Percentiles rank a stretch among this genome's conserved stretches.
Conservation (phyloP, 64 coral and sea anemone species). For the Platygyra sinensis region DNA sequence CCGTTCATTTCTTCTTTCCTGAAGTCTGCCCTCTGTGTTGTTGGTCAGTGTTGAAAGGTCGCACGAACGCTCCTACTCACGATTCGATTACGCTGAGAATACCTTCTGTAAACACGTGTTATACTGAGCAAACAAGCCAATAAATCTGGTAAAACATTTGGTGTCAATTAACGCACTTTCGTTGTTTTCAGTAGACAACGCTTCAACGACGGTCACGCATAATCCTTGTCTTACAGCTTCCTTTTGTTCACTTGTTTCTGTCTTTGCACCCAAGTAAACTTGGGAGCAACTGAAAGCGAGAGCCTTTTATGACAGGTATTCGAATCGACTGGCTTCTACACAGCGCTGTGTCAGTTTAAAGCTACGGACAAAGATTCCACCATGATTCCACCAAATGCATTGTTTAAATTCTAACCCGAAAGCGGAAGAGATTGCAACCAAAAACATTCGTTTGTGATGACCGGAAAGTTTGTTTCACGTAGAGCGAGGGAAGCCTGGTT, state of each 20-base stretch:
- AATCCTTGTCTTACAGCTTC: no score
- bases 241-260: no score
- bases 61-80: background rate
- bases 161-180: background rate
- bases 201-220: background rate
- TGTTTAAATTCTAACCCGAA: slow-evolving; percentile 13
- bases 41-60: background rate
- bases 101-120: background rate
- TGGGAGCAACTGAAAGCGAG: no score
- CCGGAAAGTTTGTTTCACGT: slow-evolving; percentile 26
- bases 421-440: background rate
- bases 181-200: background rate
- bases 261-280: no score
- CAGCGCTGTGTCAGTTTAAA: background rate
- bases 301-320: no score
- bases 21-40: no score
- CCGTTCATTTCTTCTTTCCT: no score
- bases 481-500: background rate
- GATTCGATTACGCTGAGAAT: background rate
- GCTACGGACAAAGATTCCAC: background rate
- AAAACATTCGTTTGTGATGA: background rate
- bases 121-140: background rate
- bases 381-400: slow-evolving; percentile 19
- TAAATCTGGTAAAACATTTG: background rate
- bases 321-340: background rate